Percentiles rank a stretch among this genome's conserved stretches.
phyloP scores from a whole-genome alignment of 2,888 invertebrate species.

The Melanchra persicariae region DNA sequence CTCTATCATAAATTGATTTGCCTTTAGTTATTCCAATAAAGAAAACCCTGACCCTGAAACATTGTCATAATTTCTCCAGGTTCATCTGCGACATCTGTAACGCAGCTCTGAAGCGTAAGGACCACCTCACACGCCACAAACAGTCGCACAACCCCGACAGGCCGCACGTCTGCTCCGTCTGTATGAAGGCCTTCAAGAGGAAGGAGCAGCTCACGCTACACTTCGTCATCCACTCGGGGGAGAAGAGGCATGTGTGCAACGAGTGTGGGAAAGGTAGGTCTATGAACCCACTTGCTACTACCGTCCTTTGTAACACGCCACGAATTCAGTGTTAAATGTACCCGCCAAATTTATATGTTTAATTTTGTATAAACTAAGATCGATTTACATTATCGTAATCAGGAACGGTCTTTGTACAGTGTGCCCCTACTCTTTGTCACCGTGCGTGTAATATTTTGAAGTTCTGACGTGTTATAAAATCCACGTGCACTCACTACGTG shows the following conservation, averaged over 20 bases:
- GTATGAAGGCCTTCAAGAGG: conserved; percentile 96
- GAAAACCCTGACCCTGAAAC: not conserved
- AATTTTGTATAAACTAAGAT: too few relatives aligned
- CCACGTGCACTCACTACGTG: too few relatives aligned
- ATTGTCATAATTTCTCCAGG: conserved; percentile 73
- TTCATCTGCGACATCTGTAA: conserved; percentile 97
- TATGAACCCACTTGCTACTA: too few relatives aligned
- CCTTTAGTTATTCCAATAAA: not conserved
- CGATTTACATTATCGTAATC: too few relatives aligned
- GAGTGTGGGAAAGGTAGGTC: conserved; percentile 95
- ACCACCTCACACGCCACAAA: conserved; percentile 96
- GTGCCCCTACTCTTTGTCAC: too few relatives aligned
- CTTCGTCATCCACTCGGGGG: conserved; percentile 97
- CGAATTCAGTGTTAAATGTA: too few relatives aligned
- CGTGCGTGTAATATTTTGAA: too few relatives aligned
- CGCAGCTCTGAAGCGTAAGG: conserved; percentile 96
- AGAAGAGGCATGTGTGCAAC: conserved; percentile 96
- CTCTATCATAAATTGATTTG: too few relatives aligned
- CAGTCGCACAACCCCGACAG: conserved; percentile 97
- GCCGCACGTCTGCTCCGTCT: conserved; percentile 96
- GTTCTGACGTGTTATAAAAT: too few relatives aligned
- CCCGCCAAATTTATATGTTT: too few relatives aligned
- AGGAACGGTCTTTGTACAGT: too few relatives aligned
- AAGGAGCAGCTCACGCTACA: conserved; percentile 97
- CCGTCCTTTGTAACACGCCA: too few relatives aligned